phyloP scores from a whole-genome alignment of 1,140 invertebrate genomes.

The Tetraneura akinire region DNA sequence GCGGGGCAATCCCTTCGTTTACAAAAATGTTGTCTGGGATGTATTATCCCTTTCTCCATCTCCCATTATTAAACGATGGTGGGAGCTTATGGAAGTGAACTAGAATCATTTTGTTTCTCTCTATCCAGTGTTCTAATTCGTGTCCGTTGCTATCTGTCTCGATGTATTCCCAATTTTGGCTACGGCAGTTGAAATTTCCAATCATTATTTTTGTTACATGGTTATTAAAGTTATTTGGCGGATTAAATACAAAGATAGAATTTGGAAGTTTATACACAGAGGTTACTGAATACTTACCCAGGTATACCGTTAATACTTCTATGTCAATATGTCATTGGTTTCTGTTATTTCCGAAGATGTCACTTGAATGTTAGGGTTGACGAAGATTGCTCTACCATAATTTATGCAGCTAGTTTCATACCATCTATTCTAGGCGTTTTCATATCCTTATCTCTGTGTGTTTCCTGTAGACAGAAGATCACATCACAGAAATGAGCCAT shows the following conservation, averaged over 20 bases:
- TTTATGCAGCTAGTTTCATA: neutral
- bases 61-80: constrained; percentile 18
- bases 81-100: constrained; percentile 26
- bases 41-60: constrained; percentile 36
- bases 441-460: no score
- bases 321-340: neutral
- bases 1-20: neutral
- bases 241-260: neutral
- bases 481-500: neutral
- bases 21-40: constrained; percentile 49
- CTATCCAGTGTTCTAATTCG: constrained; percentile 36
- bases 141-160: constrained; percentile 33
- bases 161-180: constrained; percentile 34
- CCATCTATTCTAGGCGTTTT: no score
- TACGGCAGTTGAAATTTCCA: neutral
- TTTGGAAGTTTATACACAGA: constrained; percentile 3
- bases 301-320: constrained; percentile 4
- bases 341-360: neutral
- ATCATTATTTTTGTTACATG: constrained; percentile 7
- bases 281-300: neutral
- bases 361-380: neutral
- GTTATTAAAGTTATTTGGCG: neutral
- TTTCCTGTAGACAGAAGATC: neutral
- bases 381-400: neutral
- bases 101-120: constrained; percentile 32